Percentiles rank a stretch among this genome's conserved stretches.
These are phyloP conservation scores for Eilema depressum DNA, from an alignment of 2,888 invertebrate species.

Conservation along the genomic window DNA sequence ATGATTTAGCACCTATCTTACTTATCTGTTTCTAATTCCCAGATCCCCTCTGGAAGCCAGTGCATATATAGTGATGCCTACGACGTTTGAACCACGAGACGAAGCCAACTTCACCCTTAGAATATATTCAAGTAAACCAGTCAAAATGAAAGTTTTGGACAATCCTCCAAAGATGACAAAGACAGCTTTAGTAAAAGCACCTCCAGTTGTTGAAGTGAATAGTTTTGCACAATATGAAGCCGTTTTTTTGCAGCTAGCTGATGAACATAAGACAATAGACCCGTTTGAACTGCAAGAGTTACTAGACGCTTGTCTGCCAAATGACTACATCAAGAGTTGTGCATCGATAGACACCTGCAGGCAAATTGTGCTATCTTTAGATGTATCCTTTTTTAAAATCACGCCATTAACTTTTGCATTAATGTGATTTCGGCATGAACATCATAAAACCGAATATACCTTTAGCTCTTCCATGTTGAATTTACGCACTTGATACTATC, in stretches of 20 bases:
- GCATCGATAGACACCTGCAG: slow-evolving; percentile 97
- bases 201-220: slow-evolving; percentile 89
- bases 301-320: slow-evolving; percentile 95
- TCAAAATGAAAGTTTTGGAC: slow-evolving; percentile 92
- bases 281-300: slow-evolving; percentile 96
- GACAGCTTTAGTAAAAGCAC: slow-evolving; percentile 92
- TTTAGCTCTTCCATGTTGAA: too few relatives aligned
- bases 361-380: slow-evolving; percentile 95
- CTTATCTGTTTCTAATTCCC: slow-evolving; percentile 60
- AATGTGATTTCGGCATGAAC: too few relatives aligned
- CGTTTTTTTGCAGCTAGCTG: slow-evolving; percentile 95
- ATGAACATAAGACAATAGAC: slow-evolving; percentile 96
- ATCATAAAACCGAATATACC: too few relatives aligned
- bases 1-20: neutral
- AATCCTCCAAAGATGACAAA: slow-evolving; percentile 90
- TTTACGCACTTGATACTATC: too few relatives aligned
- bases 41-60: slow-evolving; percentile 93
- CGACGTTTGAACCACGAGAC: slow-evolving; percentile 96
- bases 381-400: slow-evolving; percentile 90
- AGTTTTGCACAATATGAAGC: slow-evolving; percentile 95
- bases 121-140: slow-evolving; percentile 92
- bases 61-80: slow-evolving; percentile 94
- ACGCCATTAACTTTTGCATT: neutral
- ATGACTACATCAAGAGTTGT: slow-evolving; percentile 97
- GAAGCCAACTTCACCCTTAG: slow-evolving; percentile 95